Evolutionary conservation across 2,113 vertebrate species (phyloP).

Genomic region (Cyphomyrus discorhynchus): DNA sequence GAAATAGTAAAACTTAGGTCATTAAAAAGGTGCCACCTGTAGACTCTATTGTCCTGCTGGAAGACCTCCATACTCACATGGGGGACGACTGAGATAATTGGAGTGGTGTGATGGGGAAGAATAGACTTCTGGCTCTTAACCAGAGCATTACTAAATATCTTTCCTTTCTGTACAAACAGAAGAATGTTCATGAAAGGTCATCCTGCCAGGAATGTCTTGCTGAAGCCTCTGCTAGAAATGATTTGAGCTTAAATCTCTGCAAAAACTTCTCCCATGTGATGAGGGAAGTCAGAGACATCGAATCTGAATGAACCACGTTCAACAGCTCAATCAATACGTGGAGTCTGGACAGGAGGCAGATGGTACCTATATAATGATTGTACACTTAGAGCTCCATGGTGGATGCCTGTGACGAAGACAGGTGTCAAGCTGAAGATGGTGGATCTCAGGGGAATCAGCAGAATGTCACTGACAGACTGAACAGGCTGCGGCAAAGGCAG

Average conservation of each 20-base stretch:
- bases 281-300: background rate
- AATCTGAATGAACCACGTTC: background rate
- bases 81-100: too few relatives aligned
- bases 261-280: background rate
- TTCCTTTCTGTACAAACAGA: background rate
- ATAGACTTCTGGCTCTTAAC: background rate
- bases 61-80: too few relatives aligned
- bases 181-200: too few relatives aligned
- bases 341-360: background rate
- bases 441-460: background rate
- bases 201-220: background rate
- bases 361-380: background rate
- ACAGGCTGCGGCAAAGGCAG: background rate
- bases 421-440: background rate
- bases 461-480: background rate
- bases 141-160: background rate
- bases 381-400: background rate
- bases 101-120: too few relatives aligned
- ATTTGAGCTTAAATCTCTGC: background rate
- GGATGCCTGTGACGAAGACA: background rate
- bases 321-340: background rate
- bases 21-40: too few relatives aligned
- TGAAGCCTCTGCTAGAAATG: background rate
- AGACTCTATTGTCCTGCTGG: too few relatives aligned
- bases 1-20: background rate